phyloP scores from a whole-genome alignment of 2,797 vertebrate species.

The Macrochelys suwanniensis region DNA sequence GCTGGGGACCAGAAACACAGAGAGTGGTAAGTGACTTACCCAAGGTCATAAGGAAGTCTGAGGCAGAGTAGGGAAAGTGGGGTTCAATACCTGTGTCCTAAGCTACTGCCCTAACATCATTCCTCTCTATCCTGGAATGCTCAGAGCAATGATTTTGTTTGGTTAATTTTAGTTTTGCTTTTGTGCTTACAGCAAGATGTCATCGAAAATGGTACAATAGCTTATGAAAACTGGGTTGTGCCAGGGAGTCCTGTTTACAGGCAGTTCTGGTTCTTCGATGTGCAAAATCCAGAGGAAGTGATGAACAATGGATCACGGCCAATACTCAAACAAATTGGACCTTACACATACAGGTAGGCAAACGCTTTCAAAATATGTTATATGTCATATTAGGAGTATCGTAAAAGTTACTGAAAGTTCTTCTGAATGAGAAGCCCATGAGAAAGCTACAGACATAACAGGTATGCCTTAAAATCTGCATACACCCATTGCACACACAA shows the following conservation, averaged over 20 bases:
- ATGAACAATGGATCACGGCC: slow-evolving; percentile 78
- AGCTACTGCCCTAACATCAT: background rate
- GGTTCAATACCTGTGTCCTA: background rate
- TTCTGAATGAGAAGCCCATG: background rate
- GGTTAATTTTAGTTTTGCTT: slow-evolving; percentile 4
- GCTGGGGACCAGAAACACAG: background rate
- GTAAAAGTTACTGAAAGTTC: background rate
- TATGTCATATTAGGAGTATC: background rate
- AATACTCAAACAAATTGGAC: slow-evolving; percentile 88
- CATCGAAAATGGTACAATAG: slow-evolving; percentile 89
- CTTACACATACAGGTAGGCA: slow-evolving; percentile 92
- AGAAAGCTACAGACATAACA: background rate
- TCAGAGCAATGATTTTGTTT: background rate
- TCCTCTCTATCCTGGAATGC: background rate
- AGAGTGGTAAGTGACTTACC: background rate
- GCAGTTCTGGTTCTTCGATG: slow-evolving; percentile 94
- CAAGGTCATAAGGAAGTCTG: background rate
- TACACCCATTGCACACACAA: background rate
- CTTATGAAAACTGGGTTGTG: slow-evolving; percentile 89
- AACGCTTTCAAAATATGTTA: background rate
- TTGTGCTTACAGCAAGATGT: slow-evolving; percentile 86
- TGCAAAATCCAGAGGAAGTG: slow-evolving; percentile 88
- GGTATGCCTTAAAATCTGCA: background rate
- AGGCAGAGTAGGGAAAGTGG: background rate
- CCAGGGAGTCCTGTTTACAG: slow-evolving; percentile 87